Base-by-base conservation (phyloP, 2,888 invertebrate species). In the Stenurella melanura region DNA sequence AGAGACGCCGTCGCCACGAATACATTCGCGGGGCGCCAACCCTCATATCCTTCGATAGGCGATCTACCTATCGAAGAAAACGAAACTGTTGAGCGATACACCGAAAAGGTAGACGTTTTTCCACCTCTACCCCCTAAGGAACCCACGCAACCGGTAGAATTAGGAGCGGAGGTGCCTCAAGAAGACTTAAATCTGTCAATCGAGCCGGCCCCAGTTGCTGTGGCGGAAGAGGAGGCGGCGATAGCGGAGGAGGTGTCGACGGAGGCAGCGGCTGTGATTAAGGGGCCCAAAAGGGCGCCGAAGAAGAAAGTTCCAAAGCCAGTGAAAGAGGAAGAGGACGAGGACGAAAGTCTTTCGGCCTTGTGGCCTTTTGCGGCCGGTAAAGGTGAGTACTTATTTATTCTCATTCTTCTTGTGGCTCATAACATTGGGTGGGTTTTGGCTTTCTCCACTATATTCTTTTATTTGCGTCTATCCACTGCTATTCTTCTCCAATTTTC, bases 271-370 rank as follows among this genome's bases (percentile, higher is more conserved):
- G 42, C 17, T 38, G 63, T 66, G n/a, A 73, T 72, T 15, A 66
- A 69, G 54, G 75, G 74, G 15, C 60, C 80, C n/a, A 84, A 80
- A 73, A 76, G 81, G 34, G 75, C 79, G 42, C 77, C 81, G 4
- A 82, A 79, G 64, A 80, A 77, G 38, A 81, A 80, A 75, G 69
- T 18, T 58, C 82, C 75, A 68, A 83, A 83, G 80, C 83, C 77
- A 61, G 81, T 80, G n/a, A 76, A 80, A 21, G 80, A 84, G 57
- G 81, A 83, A 57, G 86, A 86, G 0, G 92, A 91, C 0, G 89
- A 90, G 0, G 92, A 93, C 0, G 91, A 92, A 0, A 91, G 91
- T 0, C 90, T 90, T 21, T 87, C 89, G 1, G 86, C 88, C 1
- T 87, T 74, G 21, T 87, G 86, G 86, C 87, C 87, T 12, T 85